Base-by-base conservation (phyloP, 1,140 invertebrate species). In the Goniozus legneri region DNA sequence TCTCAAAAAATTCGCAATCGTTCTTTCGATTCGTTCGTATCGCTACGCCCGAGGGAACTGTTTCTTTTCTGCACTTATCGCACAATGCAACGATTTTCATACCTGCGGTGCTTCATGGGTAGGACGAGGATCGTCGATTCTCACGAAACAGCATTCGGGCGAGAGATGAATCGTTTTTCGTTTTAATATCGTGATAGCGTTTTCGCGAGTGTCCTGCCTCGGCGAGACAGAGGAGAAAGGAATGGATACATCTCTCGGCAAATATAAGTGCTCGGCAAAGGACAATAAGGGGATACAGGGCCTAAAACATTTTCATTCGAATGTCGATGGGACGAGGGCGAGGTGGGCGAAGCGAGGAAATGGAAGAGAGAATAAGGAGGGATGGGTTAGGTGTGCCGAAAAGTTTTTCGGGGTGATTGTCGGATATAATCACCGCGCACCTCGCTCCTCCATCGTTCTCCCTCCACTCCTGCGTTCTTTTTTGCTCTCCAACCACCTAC, bases 191-290 rank as follows among this genome's bases (percentile, higher is more conserved):
- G 39, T 43, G 50, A 44, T 55, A 64, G 62, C 62, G 54, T 33
- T n/a, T n/a, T n/a, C 22, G 53, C 35, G 50, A 41, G 13, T 32
- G n/a, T n/a, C 45, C 12, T 34, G 13, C 33, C 33, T 44, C 8
- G 36, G n/a, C 21, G 24, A 39, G 52, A 49, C 38, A 42, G 21
- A 57, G 40, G 45, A 62, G 66, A 71, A 71, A 67, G 54, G 55
- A 69, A n/a, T n/a, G n/a, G n/a, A n/a, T n/a, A n/a, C 65, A 72
- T 60, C 53, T 65, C 60, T 48, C 55, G 35, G 24, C 49, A 69
- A 73, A 75, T 73, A 70, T 69, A 71, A 74, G 69, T 72, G 67
- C 68, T 70, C 33, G 54, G 51, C 61, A 54, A 63, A 69, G 60
- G 39, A 70, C 58, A 58, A 45, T n/a, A n/a, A n/a, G n/a, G 57